Conservation (phyloP, 2,113 vertebrate genomes). For the Anser cygnoides region DNA sequence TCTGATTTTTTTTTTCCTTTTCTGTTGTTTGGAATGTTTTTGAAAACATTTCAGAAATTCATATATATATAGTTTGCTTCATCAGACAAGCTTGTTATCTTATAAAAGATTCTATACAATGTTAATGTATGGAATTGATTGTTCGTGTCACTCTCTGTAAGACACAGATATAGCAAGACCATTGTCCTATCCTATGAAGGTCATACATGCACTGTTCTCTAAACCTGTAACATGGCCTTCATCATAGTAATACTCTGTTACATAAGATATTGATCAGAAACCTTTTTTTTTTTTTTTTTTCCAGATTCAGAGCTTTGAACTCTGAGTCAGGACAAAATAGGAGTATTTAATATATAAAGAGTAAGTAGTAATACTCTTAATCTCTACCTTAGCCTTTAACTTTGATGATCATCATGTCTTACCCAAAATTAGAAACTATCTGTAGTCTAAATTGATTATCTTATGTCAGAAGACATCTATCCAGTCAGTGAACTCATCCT, state of each 20-base stretch:
- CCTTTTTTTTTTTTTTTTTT: neutral
- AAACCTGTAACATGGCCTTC: neutral
- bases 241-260: neutral
- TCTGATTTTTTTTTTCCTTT: neutral
- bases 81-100: neutral
- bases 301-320: neutral
- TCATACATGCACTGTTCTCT: neutral
- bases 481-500: neutral
- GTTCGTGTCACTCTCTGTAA: neutral
- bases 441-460: neutral
- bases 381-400: neutral
- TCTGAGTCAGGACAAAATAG: neutral
- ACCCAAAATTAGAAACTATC: neutral
- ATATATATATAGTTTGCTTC: neutral
- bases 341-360: neutral
- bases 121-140: neutral
- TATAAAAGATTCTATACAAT: neutral
- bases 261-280: neutral
- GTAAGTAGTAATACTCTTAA: neutral
- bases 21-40: neutral
- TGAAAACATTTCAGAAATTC: neutral
- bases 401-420: neutral
- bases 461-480: neutral
- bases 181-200: neutral
- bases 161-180: neutral